Percentiles rank a stretch among this genome's conserved stretches.
Conservation (phyloP, 1,140 invertebrate species). For the Bursaphelenchus mucronatus region DNA sequence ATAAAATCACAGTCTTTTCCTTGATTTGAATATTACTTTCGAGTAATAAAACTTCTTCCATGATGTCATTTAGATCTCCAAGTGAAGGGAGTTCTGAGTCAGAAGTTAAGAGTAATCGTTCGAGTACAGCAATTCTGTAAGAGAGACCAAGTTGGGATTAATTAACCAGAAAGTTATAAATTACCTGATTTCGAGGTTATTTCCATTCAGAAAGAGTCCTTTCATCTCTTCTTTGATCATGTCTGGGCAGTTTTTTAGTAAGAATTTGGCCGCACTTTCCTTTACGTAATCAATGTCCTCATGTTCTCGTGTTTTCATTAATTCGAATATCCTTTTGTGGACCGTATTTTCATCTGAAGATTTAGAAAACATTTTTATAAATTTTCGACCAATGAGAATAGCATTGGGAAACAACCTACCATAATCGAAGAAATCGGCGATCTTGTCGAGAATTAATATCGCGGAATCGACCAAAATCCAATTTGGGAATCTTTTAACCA, state of each 20-base stretch:
- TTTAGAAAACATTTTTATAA: no score
- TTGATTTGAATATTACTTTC: conserved; percentile 11
- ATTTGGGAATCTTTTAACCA: not conserved
- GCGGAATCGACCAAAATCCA: conserved; percentile 16
- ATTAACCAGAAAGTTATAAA: no score
- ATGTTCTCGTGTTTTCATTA: not conserved
- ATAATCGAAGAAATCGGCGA: conserved; percentile 16
- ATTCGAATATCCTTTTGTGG: conserved; percentile 7
- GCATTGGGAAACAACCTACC: not conserved
- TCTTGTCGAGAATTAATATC: conserved; percentile 12
- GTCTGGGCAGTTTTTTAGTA: conserved; percentile 5
- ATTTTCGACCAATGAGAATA: not conserved
- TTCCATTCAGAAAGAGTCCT: conserved; percentile 3
- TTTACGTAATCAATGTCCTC: conserved; percentile 11
- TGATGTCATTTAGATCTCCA: conserved; percentile 1
- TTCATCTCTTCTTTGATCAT: not conserved
- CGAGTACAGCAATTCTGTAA: conserved; percentile 8
- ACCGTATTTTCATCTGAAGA: conserved; percentile 11
- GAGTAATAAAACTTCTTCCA: conserved; percentile 16
- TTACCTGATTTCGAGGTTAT: conserved; percentile 11
- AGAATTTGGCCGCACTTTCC: conserved; percentile 7
- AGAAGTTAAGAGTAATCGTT: conserved; percentile 13
- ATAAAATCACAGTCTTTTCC: conserved; percentile 2
- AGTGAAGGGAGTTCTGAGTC: not conserved
- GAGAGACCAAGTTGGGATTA: not conserved